phyloP scores from a whole-genome alignment of 2,888 invertebrate species.

The Pandemis corylana region DNA sequence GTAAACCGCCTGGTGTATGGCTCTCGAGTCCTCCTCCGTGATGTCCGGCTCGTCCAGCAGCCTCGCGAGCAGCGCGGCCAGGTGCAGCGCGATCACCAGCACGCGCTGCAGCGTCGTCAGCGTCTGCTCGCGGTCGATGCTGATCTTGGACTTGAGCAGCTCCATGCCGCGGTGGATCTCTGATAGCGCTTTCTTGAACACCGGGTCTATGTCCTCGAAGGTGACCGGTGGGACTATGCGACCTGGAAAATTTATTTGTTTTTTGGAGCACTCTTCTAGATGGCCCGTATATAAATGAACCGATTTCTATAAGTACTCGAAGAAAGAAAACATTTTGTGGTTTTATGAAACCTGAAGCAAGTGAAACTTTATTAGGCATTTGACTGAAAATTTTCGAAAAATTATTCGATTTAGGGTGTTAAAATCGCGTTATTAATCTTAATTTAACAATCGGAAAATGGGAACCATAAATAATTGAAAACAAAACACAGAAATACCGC shows the following conservation, averaged over 20 bases:
- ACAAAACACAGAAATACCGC: no score
- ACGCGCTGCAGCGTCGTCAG: conserved; percentile 91
- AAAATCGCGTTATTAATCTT: no score
- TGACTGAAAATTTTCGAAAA: no score
- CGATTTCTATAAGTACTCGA: no score
- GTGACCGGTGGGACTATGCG: conserved; percentile 92
- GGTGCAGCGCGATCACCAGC: conserved; percentile 93
- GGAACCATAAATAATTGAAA: no score
- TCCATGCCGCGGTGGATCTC: conserved; percentile 89
- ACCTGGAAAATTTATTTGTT: conserved; percentile 60
- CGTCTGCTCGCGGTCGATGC: conserved; percentile 89
- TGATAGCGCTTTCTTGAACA: conserved; percentile 92
- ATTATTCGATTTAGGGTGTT: no score
- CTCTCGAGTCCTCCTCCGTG: conserved; percentile 77
- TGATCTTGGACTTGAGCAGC: conserved; percentile 84
- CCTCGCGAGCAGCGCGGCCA: conserved; percentile 91
- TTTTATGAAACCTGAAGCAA: no score
- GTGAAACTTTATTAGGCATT: no score
- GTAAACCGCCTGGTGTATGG: conserved; percentile 90
- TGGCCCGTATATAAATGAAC: no score
- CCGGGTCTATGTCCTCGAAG: conserved; percentile 92
- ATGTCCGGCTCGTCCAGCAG: conserved; percentile 85
- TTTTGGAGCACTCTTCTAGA: no score
- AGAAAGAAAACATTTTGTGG: no score
- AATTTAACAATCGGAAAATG: no score